Percentiles rank a stretch among this genome's conserved stretches.
Evolutionary conservation across 2,797 vertebrate genomes (phyloP).

Genomic region (Streptopelia turtur): DNA sequence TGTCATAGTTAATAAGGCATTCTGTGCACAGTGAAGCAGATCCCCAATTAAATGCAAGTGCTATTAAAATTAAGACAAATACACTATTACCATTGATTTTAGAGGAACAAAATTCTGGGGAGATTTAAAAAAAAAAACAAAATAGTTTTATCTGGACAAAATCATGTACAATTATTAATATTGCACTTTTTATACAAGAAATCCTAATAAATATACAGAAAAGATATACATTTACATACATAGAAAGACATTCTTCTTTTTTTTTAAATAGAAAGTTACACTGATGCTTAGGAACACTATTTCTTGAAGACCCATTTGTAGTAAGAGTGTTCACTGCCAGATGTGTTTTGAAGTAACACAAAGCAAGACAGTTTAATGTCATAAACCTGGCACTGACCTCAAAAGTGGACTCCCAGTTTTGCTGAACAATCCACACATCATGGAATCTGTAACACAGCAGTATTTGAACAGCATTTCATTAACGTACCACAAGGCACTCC

Average conservation of each 20-base stretch:
- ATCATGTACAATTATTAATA: slow-evolving; percentile 85
- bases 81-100: slow-evolving; percentile 45
- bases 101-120: slow-evolving; percentile 71
- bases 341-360: slow-evolving; percentile 12
- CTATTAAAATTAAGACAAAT: slow-evolving; percentile 64
- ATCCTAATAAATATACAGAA: slow-evolving; percentile 94
- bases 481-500: background rate
- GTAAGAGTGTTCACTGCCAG: background rate
- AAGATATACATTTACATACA: slow-evolving; percentile 81
- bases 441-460: background rate
- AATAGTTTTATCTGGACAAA: slow-evolving; percentile 78
- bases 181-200: slow-evolving; percentile 87
- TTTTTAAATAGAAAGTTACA: slow-evolving; percentile 78
- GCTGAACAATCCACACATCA: background rate
- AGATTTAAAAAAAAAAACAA: slow-evolving; percentile 51
- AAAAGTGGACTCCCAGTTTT: background rate
- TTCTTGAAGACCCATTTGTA: slow-evolving; percentile 71
- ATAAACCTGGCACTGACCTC: background rate
- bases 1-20: slow-evolving; percentile 39
- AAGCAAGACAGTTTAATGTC: background rate
- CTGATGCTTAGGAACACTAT: slow-evolving; percentile 68
- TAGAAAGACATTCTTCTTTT: slow-evolving; percentile 75
- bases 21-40: slow-evolving; percentile 58
- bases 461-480: slow-evolving; percentile 11
- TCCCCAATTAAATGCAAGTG: slow-evolving; percentile 67